A percentile compares a stretch with the other conserved stretches of the same genome.
phyloP scores from a whole-genome alignment of 2,113 vertebrate genomes.

The Vidua macroura region DNA sequence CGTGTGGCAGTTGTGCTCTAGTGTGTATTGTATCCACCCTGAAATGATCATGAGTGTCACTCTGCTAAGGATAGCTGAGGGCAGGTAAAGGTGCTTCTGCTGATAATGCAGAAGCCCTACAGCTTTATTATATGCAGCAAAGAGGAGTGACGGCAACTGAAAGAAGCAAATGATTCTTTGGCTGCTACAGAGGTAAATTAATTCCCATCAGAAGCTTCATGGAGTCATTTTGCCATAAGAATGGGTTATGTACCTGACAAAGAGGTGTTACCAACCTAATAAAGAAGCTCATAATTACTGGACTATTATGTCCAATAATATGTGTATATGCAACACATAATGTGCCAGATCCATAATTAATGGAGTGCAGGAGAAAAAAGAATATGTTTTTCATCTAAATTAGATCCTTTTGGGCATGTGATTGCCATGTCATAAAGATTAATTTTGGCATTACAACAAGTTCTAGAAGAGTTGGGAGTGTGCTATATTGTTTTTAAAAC shows the following conservation, averaged over 20 bases:
- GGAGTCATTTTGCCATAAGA: neutral
- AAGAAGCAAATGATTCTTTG: neutral
- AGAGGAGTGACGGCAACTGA: neutral
- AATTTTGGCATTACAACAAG: neutral
- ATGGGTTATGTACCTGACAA: neutral
- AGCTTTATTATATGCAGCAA: neutral
- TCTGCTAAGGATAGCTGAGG: neutral
- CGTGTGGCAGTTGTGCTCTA: rapidly evolving
- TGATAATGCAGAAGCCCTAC: neutral
- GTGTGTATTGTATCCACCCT: neutral
- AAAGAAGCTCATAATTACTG: neutral
- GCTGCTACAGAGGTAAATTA: neutral
- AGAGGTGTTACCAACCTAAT: neutral
- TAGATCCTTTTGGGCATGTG: neutral
- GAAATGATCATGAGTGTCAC: neutral
- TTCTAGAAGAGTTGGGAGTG: neutral
- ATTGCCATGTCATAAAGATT: neutral
- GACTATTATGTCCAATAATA: neutral
- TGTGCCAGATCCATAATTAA: neutral
- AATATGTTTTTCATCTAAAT: neutral
- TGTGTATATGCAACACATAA: neutral
- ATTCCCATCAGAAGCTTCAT: neutral
- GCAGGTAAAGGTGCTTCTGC: neutral
- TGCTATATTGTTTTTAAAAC: neutral
- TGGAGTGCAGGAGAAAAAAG: neutral